Percentiles rank a stretch among this genome's conserved stretches.
Conservation (phyloP, 2,797 vertebrate genomes). For the Coreius guichenoti region DNA sequence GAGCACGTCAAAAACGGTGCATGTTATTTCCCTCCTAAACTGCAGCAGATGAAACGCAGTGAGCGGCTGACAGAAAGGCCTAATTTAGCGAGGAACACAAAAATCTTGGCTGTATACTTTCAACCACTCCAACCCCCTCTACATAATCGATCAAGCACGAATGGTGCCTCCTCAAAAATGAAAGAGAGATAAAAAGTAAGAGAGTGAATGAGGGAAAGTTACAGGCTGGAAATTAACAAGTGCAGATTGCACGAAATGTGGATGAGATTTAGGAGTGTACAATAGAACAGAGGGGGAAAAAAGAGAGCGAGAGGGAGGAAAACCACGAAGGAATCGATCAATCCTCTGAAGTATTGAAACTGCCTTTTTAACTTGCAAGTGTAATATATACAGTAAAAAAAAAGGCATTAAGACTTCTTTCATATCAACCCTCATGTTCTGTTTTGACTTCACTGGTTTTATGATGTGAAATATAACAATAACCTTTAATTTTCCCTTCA, state of each 20-base stretch:
- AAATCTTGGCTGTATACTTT: conserved; percentile 52
- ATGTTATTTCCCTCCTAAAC: conserved; percentile 60
- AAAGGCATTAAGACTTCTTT: conserved; percentile 11
- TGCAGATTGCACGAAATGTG: conserved; percentile 57
- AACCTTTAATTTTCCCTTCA: background rate
- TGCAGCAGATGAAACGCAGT: conserved; percentile 66
- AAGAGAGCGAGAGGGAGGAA: conserved; percentile 40
- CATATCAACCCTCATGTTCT: background rate
- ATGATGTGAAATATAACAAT: background rate
- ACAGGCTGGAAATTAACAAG: conserved; percentile 63
- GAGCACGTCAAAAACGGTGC: conserved; percentile 56
- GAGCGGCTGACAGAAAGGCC: conserved; percentile 67
- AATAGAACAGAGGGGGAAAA: conserved; percentile 34
- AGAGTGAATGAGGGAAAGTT: conserved; percentile 4
- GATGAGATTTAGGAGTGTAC: conserved; percentile 51
- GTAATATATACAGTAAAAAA: conserved; percentile 58
- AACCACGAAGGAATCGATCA: conserved; percentile 65
- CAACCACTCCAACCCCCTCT: conserved; percentile 50
- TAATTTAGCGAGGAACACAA: conserved; percentile 71
- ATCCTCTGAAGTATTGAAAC: conserved; percentile 61
- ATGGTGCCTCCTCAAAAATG: conserved; percentile 57
- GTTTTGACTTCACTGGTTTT: background rate
- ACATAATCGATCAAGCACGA: conserved; percentile 70
- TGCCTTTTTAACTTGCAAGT: conserved; percentile 63
- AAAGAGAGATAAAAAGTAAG: conserved; percentile 29